These are phyloP conservation scores for Lycaon pictus DNA, from an alignment of 2,113 vertebrate genomes.

Conservation along the genomic window DNA sequence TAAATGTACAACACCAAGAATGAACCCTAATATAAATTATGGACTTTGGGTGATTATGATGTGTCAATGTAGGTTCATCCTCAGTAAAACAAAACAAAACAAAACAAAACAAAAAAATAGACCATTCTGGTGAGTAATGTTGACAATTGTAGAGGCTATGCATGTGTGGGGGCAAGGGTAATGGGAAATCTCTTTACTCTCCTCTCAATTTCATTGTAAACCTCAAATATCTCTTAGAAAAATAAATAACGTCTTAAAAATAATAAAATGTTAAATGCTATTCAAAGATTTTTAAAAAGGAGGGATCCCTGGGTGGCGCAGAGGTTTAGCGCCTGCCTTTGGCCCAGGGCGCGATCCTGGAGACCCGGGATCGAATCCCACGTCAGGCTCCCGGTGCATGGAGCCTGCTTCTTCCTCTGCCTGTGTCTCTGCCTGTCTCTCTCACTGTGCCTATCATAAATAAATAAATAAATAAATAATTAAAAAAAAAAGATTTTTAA, in stretches of 20 bases:
- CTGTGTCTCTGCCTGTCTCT: no score
- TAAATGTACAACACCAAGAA: background rate
- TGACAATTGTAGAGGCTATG: background rate
- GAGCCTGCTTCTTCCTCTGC: no score
- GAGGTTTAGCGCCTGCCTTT: no score
- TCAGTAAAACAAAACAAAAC: background rate
- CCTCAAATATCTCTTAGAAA: background rate
- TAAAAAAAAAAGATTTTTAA: background rate
- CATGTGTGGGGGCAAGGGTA: background rate
- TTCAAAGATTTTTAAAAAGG: background rate
- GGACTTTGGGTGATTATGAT: background rate
- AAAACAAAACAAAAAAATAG: background rate
- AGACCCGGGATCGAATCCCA: no score
- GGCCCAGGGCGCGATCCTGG: no score
- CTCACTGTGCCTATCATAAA: no score
- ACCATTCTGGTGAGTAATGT: background rate
- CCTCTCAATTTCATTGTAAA: background rate
- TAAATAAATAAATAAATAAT: no score
- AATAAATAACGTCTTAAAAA: background rate
- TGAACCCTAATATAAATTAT: background rate
- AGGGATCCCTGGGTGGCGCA: no score
- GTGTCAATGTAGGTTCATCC: background rate
- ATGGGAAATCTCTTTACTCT: background rate
- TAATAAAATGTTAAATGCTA: constrained; percentile 22
- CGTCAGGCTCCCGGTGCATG: no score